Evolutionary conservation across 2,888 invertebrate genomes (phyloP).

Genomic region (Eucera pruinosa): DNA sequence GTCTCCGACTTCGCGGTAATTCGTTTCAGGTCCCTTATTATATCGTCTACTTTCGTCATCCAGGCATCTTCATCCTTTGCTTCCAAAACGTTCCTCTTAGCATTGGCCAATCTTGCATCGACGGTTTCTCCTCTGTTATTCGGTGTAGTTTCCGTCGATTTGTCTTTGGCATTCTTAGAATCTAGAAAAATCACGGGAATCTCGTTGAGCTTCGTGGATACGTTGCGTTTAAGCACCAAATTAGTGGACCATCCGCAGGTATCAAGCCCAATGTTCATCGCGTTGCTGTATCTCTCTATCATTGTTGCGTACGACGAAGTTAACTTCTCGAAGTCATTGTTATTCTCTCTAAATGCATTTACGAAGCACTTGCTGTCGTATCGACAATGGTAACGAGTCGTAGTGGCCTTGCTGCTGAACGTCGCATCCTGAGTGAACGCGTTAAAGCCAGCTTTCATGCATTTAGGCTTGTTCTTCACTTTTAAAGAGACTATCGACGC

Average conservation of each 20-base stretch:
- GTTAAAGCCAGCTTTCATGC: neutral
- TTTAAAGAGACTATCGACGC: neutral
- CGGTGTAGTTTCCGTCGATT: neutral
- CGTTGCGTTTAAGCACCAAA: slow-evolving; percentile 7
- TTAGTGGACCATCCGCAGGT: neutral
- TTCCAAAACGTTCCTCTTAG: too few species aligned
- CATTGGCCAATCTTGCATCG: too few species aligned
- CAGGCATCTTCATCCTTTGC: slow-evolving; percentile 7
- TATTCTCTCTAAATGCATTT: too few species aligned
- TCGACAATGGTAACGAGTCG: too few species aligned
- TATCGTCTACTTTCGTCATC: slow-evolving; percentile 48
- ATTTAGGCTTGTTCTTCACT: neutral
- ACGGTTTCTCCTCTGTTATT: neutral
- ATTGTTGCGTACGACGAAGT: slow-evolving; percentile 53
- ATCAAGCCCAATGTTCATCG: neutral
- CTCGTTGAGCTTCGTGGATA: slow-evolving; percentile 11
- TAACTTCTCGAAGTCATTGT: neutral
- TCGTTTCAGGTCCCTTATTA: slow-evolving; percentile 49
- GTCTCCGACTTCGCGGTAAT: slow-evolving; percentile 6
- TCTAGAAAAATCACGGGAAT: neutral
- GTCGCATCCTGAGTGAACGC: neutral
- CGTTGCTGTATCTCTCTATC: slow-evolving; percentile 52
- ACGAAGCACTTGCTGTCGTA: neutral
- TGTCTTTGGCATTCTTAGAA: neutral
- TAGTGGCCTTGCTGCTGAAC: neutral